Conservation (phyloP, 1,140 invertebrate species). For the Arctopsyche grandis region DNA sequence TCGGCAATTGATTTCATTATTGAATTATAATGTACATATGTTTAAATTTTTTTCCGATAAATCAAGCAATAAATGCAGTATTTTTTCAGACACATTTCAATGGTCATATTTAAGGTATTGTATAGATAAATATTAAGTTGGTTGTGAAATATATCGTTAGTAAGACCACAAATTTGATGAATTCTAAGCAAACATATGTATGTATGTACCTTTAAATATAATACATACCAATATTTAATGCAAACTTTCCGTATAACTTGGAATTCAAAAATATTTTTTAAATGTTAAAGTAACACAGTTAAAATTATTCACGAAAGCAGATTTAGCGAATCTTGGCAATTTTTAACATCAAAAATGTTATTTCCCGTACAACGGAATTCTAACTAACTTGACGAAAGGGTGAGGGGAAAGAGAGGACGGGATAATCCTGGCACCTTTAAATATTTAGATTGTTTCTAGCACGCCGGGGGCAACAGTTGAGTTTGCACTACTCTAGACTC, state of each 20-base stretch:
- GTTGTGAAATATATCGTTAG: too few species aligned
- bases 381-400: neutral
- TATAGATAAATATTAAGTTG: too few species aligned
- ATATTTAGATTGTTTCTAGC: conserved; percentile 36
- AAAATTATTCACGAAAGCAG: neutral
- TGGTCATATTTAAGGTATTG: too few species aligned
- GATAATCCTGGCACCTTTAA: neutral
- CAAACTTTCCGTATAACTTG: neutral
- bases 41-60: too few species aligned
- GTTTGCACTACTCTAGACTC: conserved; percentile 10
- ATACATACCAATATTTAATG: too few species aligned
- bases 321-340: neutral
- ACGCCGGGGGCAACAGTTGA: neutral
- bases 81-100: too few species aligned
- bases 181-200: too few species aligned
- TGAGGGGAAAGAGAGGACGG: neutral
- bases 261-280: neutral
- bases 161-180: too few species aligned
- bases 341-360: neutral
- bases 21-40: too few species aligned
- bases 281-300: neutral
- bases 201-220: too few species aligned
- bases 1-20: too few species aligned
- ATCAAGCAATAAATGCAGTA: too few species aligned
- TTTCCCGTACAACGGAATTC: neutral